Conservation (phyloP, 2,888 invertebrate species). For the Cinara cedri region DNA sequence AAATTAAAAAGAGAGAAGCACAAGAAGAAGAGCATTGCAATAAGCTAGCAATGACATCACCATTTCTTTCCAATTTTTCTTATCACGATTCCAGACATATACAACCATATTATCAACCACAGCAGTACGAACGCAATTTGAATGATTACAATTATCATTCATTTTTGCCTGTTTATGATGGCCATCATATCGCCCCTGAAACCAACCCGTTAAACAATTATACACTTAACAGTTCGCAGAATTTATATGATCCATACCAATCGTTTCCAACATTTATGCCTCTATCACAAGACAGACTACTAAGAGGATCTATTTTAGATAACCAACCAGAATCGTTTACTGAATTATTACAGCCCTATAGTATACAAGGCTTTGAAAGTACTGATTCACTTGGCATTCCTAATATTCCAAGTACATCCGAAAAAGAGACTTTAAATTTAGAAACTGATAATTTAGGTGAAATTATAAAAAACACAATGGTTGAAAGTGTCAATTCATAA, state of each 20-base stretch:
- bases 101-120: conserved; percentile 45
- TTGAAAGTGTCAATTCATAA: conserved; percentile 86
- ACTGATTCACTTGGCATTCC: conserved; percentile 28
- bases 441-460: conserved; percentile 82
- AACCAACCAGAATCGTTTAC: conserved; percentile 39
- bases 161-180: conserved; percentile 41
- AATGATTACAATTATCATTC: conserved; percentile 49
- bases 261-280: conserved; percentile 34
- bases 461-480: conserved; percentile 90
- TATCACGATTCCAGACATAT: conserved; percentile 41
- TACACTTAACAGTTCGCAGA: not conserved
- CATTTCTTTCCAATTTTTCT: conserved; percentile 50
- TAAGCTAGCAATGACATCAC: conserved; percentile 51
- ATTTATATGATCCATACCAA: conserved; percentile 41
- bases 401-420: conserved; percentile 24
- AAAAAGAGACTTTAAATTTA: conserved; percentile 63
- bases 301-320: conserved; percentile 7
- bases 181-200: conserved; percentile 24
- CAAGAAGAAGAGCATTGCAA: conserved; percentile 65
- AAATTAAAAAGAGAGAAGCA: conserved; percentile 77
- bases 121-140: conserved; percentile 38
- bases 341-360: conserved; percentile 36
- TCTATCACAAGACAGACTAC: conserved; percentile 9
- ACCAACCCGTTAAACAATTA: conserved; percentile 13
- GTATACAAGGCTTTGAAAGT: conserved; percentile 16